A percentile compares a stretch with the other conserved stretches of the same genome.
phyloP scores from a whole-genome alignment of 2,888 invertebrate species.

The Saturnia pavonia region DNA sequence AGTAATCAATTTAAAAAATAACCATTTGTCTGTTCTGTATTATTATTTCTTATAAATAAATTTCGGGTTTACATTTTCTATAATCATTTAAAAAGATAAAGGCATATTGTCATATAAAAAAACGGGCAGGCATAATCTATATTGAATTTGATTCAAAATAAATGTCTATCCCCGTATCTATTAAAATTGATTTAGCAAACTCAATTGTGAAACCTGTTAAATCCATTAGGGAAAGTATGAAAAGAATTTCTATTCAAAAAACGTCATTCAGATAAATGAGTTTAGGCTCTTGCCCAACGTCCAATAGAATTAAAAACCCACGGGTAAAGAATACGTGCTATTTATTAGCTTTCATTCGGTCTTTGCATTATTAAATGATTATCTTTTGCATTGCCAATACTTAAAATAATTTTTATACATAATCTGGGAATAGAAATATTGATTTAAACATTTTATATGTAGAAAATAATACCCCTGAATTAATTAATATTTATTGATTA shows the following conservation, averaged over 20 bases:
- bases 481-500: no score
- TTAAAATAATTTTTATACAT: no score
- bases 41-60: no score
- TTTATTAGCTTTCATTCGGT: background rate
- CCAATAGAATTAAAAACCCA: background rate
- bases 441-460: no score
- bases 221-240: slow-evolving; percentile 4
- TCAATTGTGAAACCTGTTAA: slow-evolving; percentile 14
- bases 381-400: background rate
- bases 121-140: background rate
- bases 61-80: no score
- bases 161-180: background rate
- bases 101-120: background rate
- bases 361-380: background rate
- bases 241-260: slow-evolving; percentile 7
- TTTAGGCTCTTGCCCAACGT: background rate
- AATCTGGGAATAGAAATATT: no score
- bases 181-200: slow-evolving; percentile 10
- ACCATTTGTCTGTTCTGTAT: no score
- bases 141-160: background rate
- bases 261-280: slow-evolving; percentile 9
- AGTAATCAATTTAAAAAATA: no score
- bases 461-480: no score
- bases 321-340: background rate
- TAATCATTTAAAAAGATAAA: background rate